Evolutionary conservation across 2,888 invertebrate genomes (phyloP).

Genomic region (Cyaniris semiargus): DNA sequence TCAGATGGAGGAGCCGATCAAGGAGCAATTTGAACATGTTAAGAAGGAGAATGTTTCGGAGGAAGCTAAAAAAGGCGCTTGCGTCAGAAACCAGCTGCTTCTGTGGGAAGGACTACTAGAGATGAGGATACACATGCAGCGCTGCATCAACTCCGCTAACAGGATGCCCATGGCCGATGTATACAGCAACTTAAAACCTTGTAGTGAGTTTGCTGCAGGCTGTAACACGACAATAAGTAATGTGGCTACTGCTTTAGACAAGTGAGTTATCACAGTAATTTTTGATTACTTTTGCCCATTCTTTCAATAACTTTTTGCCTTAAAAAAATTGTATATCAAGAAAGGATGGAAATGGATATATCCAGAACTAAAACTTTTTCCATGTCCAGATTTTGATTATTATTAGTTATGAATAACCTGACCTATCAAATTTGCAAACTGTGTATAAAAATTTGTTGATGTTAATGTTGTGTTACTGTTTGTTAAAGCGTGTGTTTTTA

Average conservation of each 20-base stretch:
- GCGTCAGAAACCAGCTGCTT: conserved; percentile 85
- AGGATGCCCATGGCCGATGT: conserved; percentile 85
- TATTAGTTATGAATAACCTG: no score
- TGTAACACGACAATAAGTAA: conserved; percentile 75
- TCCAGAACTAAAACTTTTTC: background rate
- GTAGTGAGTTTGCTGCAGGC: conserved; percentile 75
- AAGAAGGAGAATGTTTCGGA: conserved; percentile 76
- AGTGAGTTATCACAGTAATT: conserved; percentile 56
- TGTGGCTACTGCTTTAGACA: conserved; percentile 82
- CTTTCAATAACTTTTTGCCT: background rate
- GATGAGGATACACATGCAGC: conserved; percentile 92
- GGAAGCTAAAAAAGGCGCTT: conserved; percentile 83
- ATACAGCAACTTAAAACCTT: conserved; percentile 70
- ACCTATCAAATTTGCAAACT: no score
- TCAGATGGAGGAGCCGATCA: conserved; percentile 68
- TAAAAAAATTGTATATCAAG: background rate
- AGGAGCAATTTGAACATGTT: conserved; percentile 80
- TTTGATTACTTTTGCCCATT: conserved; percentile 20
- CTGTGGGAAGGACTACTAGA: conserved; percentile 94
- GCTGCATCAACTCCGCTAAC: conserved; percentile 87
- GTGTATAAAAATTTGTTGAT: no score
- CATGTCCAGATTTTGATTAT: background rate
- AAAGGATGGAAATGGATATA: no score
- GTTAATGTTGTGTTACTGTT: no score
- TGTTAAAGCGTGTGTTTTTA: background rate